phyloP scores from a whole-genome alignment of 2,113 vertebrate species.

The Haemorhous mexicanus region DNA sequence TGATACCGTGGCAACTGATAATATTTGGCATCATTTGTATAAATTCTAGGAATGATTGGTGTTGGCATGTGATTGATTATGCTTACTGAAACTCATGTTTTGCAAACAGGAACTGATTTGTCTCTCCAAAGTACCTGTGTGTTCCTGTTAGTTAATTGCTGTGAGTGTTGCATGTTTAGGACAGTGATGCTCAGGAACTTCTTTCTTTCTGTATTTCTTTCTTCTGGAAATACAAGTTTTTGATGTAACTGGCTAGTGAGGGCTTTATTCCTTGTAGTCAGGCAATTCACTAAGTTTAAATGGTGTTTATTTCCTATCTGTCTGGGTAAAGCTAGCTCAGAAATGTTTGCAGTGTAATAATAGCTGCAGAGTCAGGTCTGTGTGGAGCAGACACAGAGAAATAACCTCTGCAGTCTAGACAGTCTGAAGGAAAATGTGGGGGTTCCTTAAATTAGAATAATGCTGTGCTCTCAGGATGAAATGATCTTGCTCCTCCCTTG shows the following conservation, averaged over 20 bases:
- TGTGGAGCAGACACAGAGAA: neutral
- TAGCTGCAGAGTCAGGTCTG: neutral
- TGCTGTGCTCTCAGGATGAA: neutral
- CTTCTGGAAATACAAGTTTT: neutral
- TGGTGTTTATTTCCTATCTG: neutral
- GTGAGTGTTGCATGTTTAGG: neutral
- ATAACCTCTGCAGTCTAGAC: neutral
- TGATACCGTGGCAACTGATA: neutral
- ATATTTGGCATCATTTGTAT: neutral
- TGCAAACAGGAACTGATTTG: neutral
- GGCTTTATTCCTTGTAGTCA: neutral
- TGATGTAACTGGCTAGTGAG: neutral
- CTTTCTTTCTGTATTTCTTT: neutral
- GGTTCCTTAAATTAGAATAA: neutral
- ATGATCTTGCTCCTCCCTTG: neutral
- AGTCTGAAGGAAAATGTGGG: neutral
- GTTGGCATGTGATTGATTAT: neutral
- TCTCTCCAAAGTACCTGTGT: neutral
- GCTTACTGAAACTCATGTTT: neutral
- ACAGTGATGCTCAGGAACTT: neutral
- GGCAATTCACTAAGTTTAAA: neutral
- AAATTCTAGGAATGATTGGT: neutral
- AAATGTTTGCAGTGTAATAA: neutral
- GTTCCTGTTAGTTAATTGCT: rapidly evolving
- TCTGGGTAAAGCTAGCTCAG: neutral